Base-by-base conservation (phyloP, 2,888 invertebrate species). In the Lacanobia oleracea region DNA sequence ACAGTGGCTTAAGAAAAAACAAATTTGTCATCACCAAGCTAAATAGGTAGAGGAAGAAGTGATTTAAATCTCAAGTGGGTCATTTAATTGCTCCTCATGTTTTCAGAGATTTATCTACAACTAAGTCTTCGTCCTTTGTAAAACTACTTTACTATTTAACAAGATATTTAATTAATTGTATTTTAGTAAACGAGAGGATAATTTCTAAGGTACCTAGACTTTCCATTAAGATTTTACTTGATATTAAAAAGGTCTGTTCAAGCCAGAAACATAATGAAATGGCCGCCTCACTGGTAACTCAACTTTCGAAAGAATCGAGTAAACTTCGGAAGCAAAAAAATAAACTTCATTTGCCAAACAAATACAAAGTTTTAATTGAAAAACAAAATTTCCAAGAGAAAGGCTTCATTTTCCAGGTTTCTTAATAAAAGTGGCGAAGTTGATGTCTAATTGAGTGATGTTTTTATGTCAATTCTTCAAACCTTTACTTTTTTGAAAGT, bases 311-410 rank as follows among this genome's bases (percentile, higher is more conserved):
- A 84, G 79, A 84, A 77, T 85, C 56, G 59, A 21, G 43, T 54
- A 72, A 83, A 78, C 71, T 85, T 83, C 18, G 53, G 51, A 71
- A 67, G 61, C 43, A 73, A 75, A 83, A 77, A 85, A 86, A 79
- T 60, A 80, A 82, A 86, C 85, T 81, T 79, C 66, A 79, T 85
- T 86, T 81, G 63, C 77, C 75, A 86, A 88, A 88, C 85, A 87
- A 87, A 84, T 76, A 81, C 77, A 87, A 91, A 92, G 85, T 92
- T 92, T 89, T 90, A 91, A 92, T 91, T 89, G 88, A 87, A 88
- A 88, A 88, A 89, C 88, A 90, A 88, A 88, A 80, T 78, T 76
- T 85, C 81, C 82, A 68, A 80, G 67, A 65, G 67, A 85, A 87
- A 83, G 82, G 79, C 77, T 85, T 84, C 79, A 78, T 80, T 86